Conservation (phyloP, 1,140 invertebrate species). For the Zophobas morio region DNA sequence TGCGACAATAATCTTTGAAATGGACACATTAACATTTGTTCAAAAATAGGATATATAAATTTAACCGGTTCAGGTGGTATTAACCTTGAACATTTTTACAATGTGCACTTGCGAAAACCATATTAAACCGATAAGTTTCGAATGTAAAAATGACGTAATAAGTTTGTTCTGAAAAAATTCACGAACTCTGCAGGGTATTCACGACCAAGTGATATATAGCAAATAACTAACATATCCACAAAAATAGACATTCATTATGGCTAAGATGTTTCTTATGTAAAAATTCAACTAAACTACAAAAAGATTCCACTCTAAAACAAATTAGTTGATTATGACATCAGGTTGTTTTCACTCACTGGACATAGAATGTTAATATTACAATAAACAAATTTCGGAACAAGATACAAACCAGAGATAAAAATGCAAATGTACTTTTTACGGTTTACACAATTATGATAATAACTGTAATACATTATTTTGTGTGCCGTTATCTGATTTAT, state of each 20-base stretch:
- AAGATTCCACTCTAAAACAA: too few relatives aligned
- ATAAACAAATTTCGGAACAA: constrained; percentile 10
- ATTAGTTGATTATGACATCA: too few relatives aligned
- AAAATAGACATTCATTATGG: too few relatives aligned
- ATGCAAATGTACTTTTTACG: constrained; percentile 19
- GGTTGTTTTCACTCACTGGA: background rate
- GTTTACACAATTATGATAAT: background rate
- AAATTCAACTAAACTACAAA: too few relatives aligned
- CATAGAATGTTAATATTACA: background rate
- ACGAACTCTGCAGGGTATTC: background rate
- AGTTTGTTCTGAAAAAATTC: background rate
- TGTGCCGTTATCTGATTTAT: background rate
- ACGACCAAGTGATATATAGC: background rate
- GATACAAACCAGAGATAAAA: constrained; percentile 1
- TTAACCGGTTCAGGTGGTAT: constrained; percentile 1
- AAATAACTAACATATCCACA: too few relatives aligned
- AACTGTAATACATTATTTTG: background rate
- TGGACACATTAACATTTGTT: background rate
- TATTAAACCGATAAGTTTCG: background rate
- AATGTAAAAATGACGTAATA: background rate
- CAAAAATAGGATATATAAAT: background rate
- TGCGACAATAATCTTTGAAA: background rate
- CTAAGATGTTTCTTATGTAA: too few relatives aligned
- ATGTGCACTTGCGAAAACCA: background rate
- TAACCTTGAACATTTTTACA: constrained; percentile 17